Conservation (phyloP, 2,888 invertebrate species). For the Plagodis dolabraria region DNA sequence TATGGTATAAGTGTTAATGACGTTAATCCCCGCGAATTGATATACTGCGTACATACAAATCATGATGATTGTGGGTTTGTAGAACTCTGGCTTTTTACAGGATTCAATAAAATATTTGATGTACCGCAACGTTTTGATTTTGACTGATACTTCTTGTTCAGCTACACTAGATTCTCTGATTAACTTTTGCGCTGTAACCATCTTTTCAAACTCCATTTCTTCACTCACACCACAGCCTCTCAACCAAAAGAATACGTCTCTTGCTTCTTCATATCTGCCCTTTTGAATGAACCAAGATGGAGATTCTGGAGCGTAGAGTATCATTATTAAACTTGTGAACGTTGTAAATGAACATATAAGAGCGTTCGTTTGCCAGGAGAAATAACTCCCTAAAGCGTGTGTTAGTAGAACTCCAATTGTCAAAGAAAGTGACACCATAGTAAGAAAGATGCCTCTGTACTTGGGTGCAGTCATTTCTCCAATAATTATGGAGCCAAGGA, state of each 20-base stretch:
- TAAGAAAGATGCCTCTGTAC: slow-evolving; percentile 86
- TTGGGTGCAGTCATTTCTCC: slow-evolving; percentile 86
- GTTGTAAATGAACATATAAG: slow-evolving; percentile 81
- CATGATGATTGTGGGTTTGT: slow-evolving; percentile 86
- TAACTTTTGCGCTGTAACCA: slow-evolving; percentile 72
- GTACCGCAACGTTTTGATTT: slow-evolving; percentile 47
- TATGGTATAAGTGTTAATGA: slow-evolving; percentile 88
- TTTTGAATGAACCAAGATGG: slow-evolving; percentile 88
- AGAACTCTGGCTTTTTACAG: slow-evolving; percentile 79
- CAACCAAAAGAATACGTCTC: slow-evolving; percentile 83
- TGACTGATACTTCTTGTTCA: slow-evolving; percentile 51
- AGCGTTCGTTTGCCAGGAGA: slow-evolving; percentile 85
- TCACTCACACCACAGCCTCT: slow-evolving; percentile 75
- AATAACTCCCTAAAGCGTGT: slow-evolving; percentile 86
- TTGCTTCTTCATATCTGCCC: slow-evolving; percentile 82
- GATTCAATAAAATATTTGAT: slow-evolving; percentile 58
- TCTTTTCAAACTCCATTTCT: slow-evolving; percentile 73
- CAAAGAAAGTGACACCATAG: slow-evolving; percentile 85
- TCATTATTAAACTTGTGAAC: slow-evolving; percentile 75
- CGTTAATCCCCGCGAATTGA: slow-evolving; percentile 89
- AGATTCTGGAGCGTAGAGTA: slow-evolving; percentile 85
- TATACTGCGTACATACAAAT: slow-evolving; percentile 86
- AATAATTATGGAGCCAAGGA: slow-evolving; percentile 83
- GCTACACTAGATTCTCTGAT: slow-evolving; percentile 59
- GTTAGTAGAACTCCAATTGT: slow-evolving; percentile 86